These are phyloP conservation scores for Neogobius melanostomus DNA, from an alignment of 2,113 vertebrate species.

Conservation along the genomic window DNA sequence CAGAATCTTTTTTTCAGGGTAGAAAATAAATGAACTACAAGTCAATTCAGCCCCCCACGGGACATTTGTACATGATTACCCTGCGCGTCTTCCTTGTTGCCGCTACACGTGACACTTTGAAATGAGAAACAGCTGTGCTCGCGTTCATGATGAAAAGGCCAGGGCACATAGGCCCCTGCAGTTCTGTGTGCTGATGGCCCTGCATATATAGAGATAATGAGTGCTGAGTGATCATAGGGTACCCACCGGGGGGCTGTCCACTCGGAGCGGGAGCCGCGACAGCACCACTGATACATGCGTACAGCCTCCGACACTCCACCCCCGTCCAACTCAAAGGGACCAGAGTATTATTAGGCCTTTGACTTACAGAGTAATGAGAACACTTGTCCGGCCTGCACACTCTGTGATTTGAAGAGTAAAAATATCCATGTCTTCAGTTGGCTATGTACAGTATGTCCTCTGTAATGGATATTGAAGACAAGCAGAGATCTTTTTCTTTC, in stretches of 20 bases:
- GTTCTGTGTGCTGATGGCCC: neutral
- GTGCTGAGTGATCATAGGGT: constrained; percentile 6
- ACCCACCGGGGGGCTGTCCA: constrained; percentile 8
- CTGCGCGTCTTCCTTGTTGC: neutral
- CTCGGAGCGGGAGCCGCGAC: neutral
- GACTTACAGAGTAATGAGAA: neutral
- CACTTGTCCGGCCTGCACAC: neutral
- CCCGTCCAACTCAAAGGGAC: constrained; percentile 1
- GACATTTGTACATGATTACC: neutral
- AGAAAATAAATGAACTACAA: too few species aligned
- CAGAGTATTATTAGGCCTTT: constrained; percentile 3
- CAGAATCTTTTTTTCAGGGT: too few species aligned
- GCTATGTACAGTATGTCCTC: neutral
- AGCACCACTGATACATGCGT: constrained; percentile 1
- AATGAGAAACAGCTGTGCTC: neutral
- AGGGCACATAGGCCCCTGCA: neutral
- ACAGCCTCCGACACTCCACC: neutral
- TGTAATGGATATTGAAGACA: neutral
- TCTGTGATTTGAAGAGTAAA: neutral
- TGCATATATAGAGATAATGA: constrained; percentile 11
- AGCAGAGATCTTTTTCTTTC: too few species aligned
- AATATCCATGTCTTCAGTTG: neutral
- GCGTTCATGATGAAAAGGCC: constrained; percentile 1
- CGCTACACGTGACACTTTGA: neutral
- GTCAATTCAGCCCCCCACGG: neutral